Base-by-base conservation (phyloP, 64 coral and sea anemone species). In the Porites lutea region DNA sequence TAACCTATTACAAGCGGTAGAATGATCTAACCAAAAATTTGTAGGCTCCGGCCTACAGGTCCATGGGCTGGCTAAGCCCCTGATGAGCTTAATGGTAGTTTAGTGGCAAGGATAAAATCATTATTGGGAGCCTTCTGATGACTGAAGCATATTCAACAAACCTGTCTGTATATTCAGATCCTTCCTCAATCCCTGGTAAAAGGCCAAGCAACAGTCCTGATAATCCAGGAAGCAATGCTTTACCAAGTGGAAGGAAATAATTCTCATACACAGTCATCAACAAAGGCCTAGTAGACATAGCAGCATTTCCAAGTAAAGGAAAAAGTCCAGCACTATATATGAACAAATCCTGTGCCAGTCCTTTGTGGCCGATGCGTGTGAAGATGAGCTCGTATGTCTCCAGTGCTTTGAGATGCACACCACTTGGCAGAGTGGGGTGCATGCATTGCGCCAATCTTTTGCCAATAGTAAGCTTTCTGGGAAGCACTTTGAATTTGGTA, bases 81-180 rank as follows among this genome's bases (percentile, higher is more conserved):
- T 37, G 27, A 37, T 37, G 27, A 37, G 27, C 27, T 37, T 37
- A 37, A 37, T 37, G 27, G 27, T 37, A 37, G 27, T 37, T 37
- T 37, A 37, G 27, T 37, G 27, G 27, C 1, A 37, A 37, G 27
- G 27, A 37, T 37, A 37, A 37, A 37, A 37, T 37, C 27, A 37
- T 37, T 37, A 37, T 37, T 37, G 27, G 27, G 50, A 44, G 4
- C 0, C 13, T 78, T 14, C n/a, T 9, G 18, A 46, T 79, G 8
- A 10, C 27, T 45, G 54, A 48, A 13, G 13, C 7, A 16, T 50
- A 52, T 58, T 8, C 3, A 73, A 65, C 61, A 75, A 87, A 98
- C 96, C 96, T 98, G n/a, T 98, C 93, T 53, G 96, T 98, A 46
- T 98, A 98, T 53, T 98, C 96, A 18, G 96, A 98, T 4, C 96